These are phyloP conservation scores for Ciconia maguari DNA, from an alignment of 2,113 vertebrate species.

Conservation along the genomic window DNA sequence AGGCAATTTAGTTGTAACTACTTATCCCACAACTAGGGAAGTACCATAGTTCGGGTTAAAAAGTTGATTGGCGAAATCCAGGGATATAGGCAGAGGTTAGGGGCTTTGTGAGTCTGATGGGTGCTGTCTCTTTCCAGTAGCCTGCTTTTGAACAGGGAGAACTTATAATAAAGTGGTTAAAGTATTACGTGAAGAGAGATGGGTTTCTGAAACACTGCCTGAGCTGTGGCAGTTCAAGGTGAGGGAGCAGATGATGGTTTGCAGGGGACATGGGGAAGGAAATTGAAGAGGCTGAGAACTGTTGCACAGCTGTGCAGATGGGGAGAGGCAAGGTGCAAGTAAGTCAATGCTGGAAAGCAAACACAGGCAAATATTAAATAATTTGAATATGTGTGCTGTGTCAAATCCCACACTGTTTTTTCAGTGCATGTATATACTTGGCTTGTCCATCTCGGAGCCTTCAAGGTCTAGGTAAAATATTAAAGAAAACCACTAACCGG, in stretches of 20 bases:
- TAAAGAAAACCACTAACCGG: background rate
- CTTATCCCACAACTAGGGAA: background rate
- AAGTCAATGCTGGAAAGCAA: background rate
- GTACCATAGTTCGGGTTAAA: background rate
- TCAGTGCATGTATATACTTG: background rate
- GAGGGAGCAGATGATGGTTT: background rate
- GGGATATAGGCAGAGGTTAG: background rate
- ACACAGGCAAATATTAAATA: background rate
- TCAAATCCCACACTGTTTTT: background rate
- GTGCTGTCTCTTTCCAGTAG: background rate
- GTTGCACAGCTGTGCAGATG: background rate
- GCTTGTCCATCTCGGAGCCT: background rate
- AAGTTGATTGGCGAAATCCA: background rate
- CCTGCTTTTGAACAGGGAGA: background rate
- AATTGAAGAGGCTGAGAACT: background rate
- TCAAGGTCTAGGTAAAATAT: background rate
- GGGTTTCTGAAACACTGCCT: background rate
- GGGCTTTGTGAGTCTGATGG: background rate
- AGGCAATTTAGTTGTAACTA: background rate
- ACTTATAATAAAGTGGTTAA: background rate
- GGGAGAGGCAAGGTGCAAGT: background rate
- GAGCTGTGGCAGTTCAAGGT: background rate
- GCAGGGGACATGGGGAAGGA: background rate
- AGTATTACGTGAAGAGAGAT: background rate
- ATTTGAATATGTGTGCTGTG: background rate